phyloP scores from a whole-genome alignment of 1,140 invertebrate genomes.

The Orius insidiosus region DNA sequence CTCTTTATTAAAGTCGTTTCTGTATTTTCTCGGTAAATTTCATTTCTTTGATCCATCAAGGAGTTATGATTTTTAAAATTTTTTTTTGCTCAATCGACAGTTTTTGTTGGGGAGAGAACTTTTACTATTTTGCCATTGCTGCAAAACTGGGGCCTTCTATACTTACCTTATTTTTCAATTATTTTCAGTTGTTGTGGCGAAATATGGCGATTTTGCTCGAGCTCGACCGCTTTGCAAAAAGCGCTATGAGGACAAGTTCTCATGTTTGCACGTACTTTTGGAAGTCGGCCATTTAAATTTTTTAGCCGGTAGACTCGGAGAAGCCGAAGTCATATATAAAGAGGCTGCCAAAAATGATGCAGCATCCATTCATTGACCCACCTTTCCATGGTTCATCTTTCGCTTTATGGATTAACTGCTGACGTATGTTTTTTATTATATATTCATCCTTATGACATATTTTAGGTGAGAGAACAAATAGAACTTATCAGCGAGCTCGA shows the following conservation, averaged over 20 bases:
- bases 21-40: conserved; percentile 22
- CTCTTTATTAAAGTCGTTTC: conserved; percentile 44
- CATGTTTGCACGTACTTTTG: conserved; percentile 47
- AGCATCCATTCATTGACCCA: conserved; percentile 66
- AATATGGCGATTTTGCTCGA: conserved; percentile 51
- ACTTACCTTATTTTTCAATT: conserved; percentile 3
- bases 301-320: conserved; percentile 50
- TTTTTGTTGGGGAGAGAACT: too few species aligned
- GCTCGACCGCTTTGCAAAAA: conserved; percentile 44
- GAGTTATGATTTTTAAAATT: background rate
- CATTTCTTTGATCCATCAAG: conserved; percentile 14
- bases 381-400: conserved; percentile 56
- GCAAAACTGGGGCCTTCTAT: too few species aligned
- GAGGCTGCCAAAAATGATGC: conserved; percentile 68
- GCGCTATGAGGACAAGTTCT: conserved; percentile 50
- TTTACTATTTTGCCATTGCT: too few species aligned
- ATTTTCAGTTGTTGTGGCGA: conserved; percentile 35
- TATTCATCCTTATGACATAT: background rate
- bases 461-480: conserved; percentile 60
- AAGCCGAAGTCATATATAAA: conserved; percentile 62
- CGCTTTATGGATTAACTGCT: conserved; percentile 11
- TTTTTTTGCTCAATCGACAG: too few species aligned
- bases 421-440: conserved; percentile 13
- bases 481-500: conserved; percentile 73
- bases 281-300: conserved; percentile 69